Percentiles rank a stretch among this genome's conserved stretches.
phyloP scores from a whole-genome alignment of 2,797 vertebrate genomes.

The Okamejei kenojei region DNA sequence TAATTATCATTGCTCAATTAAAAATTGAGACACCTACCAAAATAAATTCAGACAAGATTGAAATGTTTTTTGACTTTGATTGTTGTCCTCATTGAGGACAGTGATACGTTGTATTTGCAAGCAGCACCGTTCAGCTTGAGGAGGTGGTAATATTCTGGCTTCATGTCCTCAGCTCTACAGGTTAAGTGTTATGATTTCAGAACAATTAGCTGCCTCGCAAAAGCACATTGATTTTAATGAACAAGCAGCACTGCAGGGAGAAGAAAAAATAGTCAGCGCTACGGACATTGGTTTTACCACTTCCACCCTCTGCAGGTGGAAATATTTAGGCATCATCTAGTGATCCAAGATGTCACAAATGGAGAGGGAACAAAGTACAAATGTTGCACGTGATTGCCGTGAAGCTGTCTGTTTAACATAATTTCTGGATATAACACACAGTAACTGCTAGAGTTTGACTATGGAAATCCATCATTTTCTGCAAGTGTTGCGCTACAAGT shows the following conservation, averaged over 20 bases:
- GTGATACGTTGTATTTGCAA: background rate
- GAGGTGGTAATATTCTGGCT: background rate
- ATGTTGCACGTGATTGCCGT: too few relatives aligned
- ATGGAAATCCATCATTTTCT: too few relatives aligned
- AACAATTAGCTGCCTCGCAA: background rate
- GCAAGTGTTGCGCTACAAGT: too few relatives aligned
- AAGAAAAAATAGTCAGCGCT: background rate
- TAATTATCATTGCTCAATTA: background rate
- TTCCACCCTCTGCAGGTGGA: background rate
- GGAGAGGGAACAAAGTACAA: background rate
- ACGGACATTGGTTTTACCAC: background rate
- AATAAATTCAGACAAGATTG: background rate
- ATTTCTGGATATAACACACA: too few relatives aligned
- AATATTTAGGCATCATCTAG: background rate
- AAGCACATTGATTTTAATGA: background rate
- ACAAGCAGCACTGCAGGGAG: background rate
- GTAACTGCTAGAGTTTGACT: too few relatives aligned
- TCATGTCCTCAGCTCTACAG: background rate
- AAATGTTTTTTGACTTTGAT: background rate
- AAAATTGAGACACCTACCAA: background rate
- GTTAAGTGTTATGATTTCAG: too few relatives aligned
- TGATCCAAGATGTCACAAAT: background rate
- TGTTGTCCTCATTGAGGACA: background rate
- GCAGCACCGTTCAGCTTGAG: background rate
- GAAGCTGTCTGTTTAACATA: too few relatives aligned